Percentiles rank a stretch among this genome's conserved stretches.
Evolutionary conservation across 2,113 vertebrate genomes (phyloP).

Genomic region (Leucoraja erinaceus): DNA sequence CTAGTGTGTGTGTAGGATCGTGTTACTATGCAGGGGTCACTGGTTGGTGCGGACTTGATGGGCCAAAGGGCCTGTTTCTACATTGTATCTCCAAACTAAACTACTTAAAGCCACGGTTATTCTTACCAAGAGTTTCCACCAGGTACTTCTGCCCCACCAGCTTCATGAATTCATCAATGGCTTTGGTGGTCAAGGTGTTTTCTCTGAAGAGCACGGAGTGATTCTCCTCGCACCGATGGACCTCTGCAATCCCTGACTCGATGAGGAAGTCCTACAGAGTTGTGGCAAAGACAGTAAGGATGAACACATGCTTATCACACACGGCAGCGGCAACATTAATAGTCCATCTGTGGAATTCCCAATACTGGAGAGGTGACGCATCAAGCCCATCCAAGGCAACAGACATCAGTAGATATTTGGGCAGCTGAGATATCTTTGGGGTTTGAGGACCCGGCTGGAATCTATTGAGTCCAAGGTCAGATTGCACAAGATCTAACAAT

Average conservation of each 20-base stretch:
- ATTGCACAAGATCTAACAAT: too few relatives aligned
- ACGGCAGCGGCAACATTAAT: neutral
- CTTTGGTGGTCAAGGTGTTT: constrained; percentile 89
- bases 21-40: too few relatives aligned
- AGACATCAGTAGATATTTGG: too few relatives aligned
- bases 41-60: too few relatives aligned
- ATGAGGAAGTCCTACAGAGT: constrained; percentile 72
- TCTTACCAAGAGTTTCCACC: constrained; percentile 75
- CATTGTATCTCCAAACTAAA: too few relatives aligned
- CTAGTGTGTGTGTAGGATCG: too few relatives aligned
- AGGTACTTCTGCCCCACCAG: constrained; percentile 89
- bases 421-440: too few relatives aligned
- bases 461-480: too few relatives aligned
- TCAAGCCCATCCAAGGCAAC: too few relatives aligned
- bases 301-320: neutral
- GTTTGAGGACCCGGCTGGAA: too few relatives aligned
- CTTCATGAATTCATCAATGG: constrained; percentile 96
- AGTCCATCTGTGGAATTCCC: neutral
- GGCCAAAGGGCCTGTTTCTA: too few relatives aligned
- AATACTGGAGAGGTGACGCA: neutral
- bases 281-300: neutral
- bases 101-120: neutral
- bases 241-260: constrained; percentile 72
- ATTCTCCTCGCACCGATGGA: constrained; percentile 74
- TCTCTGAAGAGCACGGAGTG: constrained; percentile 87